These are phyloP conservation scores for Haliclystus octoradiatus DNA, from an alignment of 30 jellyfish, hydroid and myxozoan genomes.

Conservation along the genomic window DNA sequence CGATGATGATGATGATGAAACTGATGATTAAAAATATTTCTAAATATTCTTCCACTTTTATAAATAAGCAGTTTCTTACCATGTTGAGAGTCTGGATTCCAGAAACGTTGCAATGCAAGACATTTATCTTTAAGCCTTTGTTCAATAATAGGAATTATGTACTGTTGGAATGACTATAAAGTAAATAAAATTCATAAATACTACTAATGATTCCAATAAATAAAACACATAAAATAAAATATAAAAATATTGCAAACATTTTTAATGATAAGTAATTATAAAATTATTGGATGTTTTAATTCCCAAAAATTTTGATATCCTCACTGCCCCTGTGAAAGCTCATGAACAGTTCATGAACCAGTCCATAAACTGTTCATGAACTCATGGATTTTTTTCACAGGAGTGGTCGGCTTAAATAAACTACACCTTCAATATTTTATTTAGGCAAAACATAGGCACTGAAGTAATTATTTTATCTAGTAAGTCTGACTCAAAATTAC, in stretches of 20 bases:
- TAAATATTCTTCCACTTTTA: no score
- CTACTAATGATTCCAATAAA: not conserved
- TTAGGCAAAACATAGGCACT: not conserved
- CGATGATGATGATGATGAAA: no score
- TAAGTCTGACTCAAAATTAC: no score
- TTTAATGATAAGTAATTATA: not conserved
- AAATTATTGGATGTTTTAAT: not conserved
- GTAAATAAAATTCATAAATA: not conserved
- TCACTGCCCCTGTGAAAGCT: no score
- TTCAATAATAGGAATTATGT: constrained; percentile 52
- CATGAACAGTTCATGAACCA: no score
- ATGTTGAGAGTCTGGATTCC: constrained; percentile 47
- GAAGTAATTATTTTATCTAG: no score
- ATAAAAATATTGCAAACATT: not conserved
- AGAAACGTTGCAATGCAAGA: constrained; percentile 21
- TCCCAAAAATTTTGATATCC: not conserved
- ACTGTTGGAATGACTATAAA: constrained; percentile 55
- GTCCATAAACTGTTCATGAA: no score
- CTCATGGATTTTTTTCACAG: no score
- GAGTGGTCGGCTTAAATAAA: no score
- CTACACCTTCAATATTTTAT: no score
- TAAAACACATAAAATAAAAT: not conserved
- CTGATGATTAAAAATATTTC: no score
- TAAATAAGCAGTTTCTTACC: no score
- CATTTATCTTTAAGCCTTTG: constrained; percentile 40